Percentiles rank a stretch among this genome's conserved stretches.
Conservation (phyloP, 2,797 vertebrate species). For the Schizopygopsis pylzovi region DNA sequence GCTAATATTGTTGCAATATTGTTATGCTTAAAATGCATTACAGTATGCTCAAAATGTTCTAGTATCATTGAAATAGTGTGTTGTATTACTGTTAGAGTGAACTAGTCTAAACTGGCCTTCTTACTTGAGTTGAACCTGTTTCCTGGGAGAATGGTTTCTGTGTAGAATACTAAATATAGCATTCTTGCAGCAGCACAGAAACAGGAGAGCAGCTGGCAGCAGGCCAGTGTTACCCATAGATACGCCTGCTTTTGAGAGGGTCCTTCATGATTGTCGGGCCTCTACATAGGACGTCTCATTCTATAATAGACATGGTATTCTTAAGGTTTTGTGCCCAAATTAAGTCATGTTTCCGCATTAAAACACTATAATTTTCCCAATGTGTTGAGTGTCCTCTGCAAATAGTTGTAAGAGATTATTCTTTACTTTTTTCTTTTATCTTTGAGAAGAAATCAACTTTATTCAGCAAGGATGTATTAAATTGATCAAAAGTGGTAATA, state of each 20-base stretch:
- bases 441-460: neutral
- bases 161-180: conserved; percentile 60
- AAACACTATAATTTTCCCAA: neutral
- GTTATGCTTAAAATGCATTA: neutral
- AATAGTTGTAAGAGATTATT: neutral
- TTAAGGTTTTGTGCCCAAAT: neutral
- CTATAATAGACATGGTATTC: neutral
- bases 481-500: neutral
- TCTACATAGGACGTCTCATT: neutral
- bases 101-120: conserved; percentile 6
- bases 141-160: conserved; percentile 43
- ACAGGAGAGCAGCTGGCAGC: conserved; percentile 38
- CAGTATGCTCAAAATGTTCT: neutral
- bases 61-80: neutral
- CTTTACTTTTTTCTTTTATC: neutral
- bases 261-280: neutral
- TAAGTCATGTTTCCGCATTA: neutral
- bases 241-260: conserved; percentile 32
- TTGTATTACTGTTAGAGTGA: neutral
- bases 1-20: neutral
- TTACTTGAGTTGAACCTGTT: conserved; percentile 37
- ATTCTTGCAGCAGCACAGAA: neutral
- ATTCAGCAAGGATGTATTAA: neutral
- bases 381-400: neutral
- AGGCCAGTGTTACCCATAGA: conserved; percentile 55